phyloP scores from a whole-genome alignment of 2,113 vertebrate genomes.

The Bombycilla garrulus region DNA sequence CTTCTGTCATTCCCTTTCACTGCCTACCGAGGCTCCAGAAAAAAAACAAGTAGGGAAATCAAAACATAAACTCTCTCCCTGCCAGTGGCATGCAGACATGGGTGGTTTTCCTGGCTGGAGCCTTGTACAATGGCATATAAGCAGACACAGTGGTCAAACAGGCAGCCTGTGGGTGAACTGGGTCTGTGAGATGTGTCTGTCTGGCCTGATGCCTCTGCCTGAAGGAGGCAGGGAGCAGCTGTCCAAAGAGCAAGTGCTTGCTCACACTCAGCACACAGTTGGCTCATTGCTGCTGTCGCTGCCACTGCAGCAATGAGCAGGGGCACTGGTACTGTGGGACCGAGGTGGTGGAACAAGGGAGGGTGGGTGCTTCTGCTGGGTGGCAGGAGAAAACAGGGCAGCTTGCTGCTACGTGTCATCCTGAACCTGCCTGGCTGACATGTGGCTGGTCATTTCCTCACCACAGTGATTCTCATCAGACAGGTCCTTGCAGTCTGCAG shows the following conservation, averaged over 20 bases:
- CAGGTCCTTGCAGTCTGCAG: slow-evolving; percentile 82
- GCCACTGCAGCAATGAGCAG: background rate
- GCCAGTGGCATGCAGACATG: background rate
- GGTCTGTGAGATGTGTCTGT: background rate
- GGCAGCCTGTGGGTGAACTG: background rate
- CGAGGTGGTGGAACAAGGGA: background rate
- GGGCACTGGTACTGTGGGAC: too few relatives aligned
- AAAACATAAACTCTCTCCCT: background rate
- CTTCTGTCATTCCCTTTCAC: background rate
- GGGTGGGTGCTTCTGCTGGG: background rate
- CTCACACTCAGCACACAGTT: background rate
- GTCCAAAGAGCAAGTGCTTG: background rate
- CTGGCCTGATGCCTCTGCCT: background rate
- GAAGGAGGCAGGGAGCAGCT: background rate
- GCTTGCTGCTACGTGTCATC: background rate
- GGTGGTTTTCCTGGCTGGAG: background rate
- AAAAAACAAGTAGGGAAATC: background rate
- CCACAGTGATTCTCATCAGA: slow-evolving; percentile 88
- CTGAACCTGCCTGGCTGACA: background rate
- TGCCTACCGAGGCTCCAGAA: background rate
- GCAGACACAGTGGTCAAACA: background rate
- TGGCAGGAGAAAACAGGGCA: fast-evolving
- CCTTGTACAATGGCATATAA: background rate
- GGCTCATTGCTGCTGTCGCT: background rate
- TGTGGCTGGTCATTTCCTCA: slow-evolving; percentile 60